Evolutionary conservation across 2,797 vertebrate genomes (phyloP).

Genomic region (Oreortyx pictus): DNA sequence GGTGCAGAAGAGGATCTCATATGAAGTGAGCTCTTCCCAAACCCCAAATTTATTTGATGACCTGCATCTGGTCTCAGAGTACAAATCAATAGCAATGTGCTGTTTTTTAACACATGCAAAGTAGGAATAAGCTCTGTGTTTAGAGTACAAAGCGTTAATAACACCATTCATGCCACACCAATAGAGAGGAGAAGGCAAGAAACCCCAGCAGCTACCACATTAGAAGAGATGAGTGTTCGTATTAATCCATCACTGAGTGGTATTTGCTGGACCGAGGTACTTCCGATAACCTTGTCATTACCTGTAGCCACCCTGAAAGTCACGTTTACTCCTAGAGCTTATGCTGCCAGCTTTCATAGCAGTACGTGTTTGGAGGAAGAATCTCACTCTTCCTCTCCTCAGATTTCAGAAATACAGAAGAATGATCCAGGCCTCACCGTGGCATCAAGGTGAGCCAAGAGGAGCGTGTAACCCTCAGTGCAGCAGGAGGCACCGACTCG

Average conservation of each 20-base stretch:
- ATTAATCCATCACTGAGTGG: not conserved
- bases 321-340: not conserved
- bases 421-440: not conserved
- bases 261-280: not conserved
- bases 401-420: not conserved
- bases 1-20: not conserved
- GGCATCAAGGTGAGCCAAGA: not conserved
- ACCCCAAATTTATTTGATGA: not conserved
- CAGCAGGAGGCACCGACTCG: not conserved
- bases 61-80: not conserved
- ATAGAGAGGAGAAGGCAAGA: rapidly evolving
- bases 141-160: not conserved
- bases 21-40: not conserved
- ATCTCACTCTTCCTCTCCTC: not conserved
- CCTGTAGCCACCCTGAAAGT: not conserved
- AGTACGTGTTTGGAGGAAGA: not conserved
- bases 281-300: not conserved
- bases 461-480: not conserved
- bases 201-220: not conserved
- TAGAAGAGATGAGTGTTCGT: not conserved
- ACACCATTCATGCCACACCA: not conserved
- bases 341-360: not conserved
- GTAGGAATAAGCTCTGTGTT: not conserved
- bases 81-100: not conserved
- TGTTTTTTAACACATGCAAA: not conserved